Percentiles rank a stretch among this genome's conserved stretches.
phyloP scores from a whole-genome alignment of 2,797 vertebrate genomes.

The Sebastes wilsoni region DNA sequence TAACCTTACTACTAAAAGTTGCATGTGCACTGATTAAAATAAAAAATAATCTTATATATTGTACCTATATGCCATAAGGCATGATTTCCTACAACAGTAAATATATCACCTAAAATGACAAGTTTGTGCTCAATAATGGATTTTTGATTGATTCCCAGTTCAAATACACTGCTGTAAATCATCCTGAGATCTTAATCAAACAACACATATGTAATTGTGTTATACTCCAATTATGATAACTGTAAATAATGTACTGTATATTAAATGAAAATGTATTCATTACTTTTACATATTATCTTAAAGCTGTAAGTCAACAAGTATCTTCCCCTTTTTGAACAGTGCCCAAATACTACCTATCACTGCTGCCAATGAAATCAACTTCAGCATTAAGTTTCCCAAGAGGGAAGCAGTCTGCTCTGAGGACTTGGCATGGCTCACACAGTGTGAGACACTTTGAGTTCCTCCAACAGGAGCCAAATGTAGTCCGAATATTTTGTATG shows the following conservation, averaged over 20 bases:
- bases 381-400: constrained; percentile 1
- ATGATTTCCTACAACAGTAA: neutral
- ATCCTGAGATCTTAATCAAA: no score
- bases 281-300: neutral
- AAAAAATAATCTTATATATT: neutral
- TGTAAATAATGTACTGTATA: neutral
- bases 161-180: neutral
- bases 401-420: neutral
- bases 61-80: neutral
- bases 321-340: neutral
- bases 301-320: neutral
- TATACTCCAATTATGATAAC: neutral
- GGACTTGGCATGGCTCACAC: neutral
- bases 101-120: neutral
- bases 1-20: neutral
- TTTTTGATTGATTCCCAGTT: neutral
- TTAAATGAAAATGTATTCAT: neutral
- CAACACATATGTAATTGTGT: neutral
- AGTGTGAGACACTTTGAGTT: neutral
- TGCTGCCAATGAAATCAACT: neutral
- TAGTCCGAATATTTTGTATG: neutral
- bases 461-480: neutral
- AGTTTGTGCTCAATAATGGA: neutral
- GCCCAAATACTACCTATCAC: neutral
- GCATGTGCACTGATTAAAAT: neutral